Conservation (phyloP, 2,888 invertebrate genomes). For the Drosophila meridionalis region DNA sequence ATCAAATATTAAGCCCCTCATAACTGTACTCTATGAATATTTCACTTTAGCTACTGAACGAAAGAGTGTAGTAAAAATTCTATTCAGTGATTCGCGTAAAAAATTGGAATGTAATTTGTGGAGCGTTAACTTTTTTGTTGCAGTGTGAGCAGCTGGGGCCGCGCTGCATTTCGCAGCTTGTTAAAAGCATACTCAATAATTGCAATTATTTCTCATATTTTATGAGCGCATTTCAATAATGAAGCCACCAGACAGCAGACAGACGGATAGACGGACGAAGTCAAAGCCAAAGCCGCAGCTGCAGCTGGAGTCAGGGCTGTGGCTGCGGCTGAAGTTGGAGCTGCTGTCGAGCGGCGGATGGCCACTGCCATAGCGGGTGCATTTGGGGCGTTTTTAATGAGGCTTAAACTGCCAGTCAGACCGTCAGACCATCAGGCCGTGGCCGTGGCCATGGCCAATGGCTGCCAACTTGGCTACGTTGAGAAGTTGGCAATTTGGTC, state of each 20-base stretch:
- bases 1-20: not conserved
- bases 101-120: slow-evolving; percentile 1
- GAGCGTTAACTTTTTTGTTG: slow-evolving; percentile 11
- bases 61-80: not conserved
- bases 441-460: slow-evolving; percentile 19
- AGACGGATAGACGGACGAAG: slow-evolving; percentile 24
- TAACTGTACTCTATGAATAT: not conserved
- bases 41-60: not conserved
- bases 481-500: slow-evolving; percentile 56
- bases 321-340: slow-evolving; percentile 1
- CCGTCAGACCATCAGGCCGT: slow-evolving; percentile 31
- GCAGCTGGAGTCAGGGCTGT: not conserved
- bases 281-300: slow-evolving; percentile 1
- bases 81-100: not conserved
- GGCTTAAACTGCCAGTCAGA: slow-evolving; percentile 62
- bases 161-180: slow-evolving; percentile 50
- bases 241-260: slow-evolving; percentile 49
- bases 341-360: slow-evolving; percentile 13
- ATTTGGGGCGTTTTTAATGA: slow-evolving; percentile 75
- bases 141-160: slow-evolving; percentile 20
- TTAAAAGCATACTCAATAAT: slow-evolving; percentile 68
- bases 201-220: slow-evolving; percentile 79
- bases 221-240: slow-evolving; percentile 70
- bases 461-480: slow-evolving; percentile 21
- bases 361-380: slow-evolving; percentile 57